Base-by-base conservation (phyloP, 1,140 invertebrate species). In the Orius insidiosus region DNA sequence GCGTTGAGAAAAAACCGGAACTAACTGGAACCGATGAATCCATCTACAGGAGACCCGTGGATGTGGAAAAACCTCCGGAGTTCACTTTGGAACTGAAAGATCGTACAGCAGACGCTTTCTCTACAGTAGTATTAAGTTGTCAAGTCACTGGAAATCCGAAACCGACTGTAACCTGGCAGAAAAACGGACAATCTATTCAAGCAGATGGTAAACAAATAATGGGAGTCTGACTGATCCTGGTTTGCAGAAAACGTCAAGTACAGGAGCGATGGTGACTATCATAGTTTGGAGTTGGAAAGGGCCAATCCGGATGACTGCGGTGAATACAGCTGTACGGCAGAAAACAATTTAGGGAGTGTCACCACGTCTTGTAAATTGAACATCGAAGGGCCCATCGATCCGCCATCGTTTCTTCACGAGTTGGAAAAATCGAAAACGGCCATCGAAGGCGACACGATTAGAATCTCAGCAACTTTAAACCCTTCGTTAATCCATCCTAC, bases 101-200 rank as follows among this genome's bases (percentile, higher is more conserved):
- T 16, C 18, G 41, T 3, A 43, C 18, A n/a, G 41, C 31, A 6
- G 24, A 43, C 11, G 24, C 31, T n/a, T 14, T 30, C 14, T 43
- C 16, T 2, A 31, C n/a, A 10, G 41, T 43, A 3, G 18, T 43
- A n/a, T n/a, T 43, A 2, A 30, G 41, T 5, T 43, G 41, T n/a
- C 41, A 43, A 31, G 24, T 43, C 18, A 43, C 18, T 30, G 41
- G 41, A n/a, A n/a, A 43, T 31, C 41, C 41, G n/a, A 9, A 30
- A 18, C 41, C 41, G 24, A 30, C 31, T 11, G 41, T 30, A 2
- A 43, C 24, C 24, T 43, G 41, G 41, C 24, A 30, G 9, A 43
- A 43, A 31, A 16, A 43, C 11, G 24, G 24, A 11, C 10, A 14
- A 5, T 30, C 14, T 7, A 9, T 43, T 31, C 18, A 43, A 43